Evolutionary conservation across 1,140 invertebrate genomes (phyloP).

Genomic region (Bombus pyrosoma): DNA sequence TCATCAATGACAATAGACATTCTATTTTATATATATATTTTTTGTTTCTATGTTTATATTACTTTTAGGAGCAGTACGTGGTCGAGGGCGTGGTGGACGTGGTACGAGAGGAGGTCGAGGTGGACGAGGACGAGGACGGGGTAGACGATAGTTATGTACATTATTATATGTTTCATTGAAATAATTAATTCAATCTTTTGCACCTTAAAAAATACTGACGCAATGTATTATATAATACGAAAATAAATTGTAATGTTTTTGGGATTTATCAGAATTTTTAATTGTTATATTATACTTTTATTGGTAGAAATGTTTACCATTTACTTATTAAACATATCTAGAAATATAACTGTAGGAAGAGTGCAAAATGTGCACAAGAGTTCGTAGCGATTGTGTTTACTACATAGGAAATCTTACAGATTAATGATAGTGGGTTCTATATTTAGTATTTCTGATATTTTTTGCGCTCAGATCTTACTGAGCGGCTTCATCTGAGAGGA

Average conservation of each 20-base stretch:
- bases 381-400: no score
- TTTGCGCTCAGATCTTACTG: no score
- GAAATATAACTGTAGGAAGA: background rate
- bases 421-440: no score
- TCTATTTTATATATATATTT: background rate
- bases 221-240: constrained; percentile 16
- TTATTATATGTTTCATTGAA: constrained; percentile 19
- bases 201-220: constrained; percentile 21
- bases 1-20: no score
- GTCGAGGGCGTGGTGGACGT: constrained; percentile 84
- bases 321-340: background rate
- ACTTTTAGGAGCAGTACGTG: constrained; percentile 80
- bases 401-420: no score
- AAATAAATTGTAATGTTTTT: constrained; percentile 36
- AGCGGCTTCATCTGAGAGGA: no score
- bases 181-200: constrained; percentile 27
- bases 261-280: background rate
- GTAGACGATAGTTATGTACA: constrained; percentile 82
- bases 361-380: no score
- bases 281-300: background rate
- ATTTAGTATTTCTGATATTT: no score
- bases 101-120: constrained; percentile 85
- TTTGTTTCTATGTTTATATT: constrained; percentile 21
- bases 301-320: background rate
- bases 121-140: constrained; percentile 86